A percentile compares a stretch with the other conserved stretches of the same genome.
These are phyloP conservation scores for Cercocebus atys DNA, from an alignment of 2,113 vertebrate genomes.

Conservation along the genomic window DNA sequence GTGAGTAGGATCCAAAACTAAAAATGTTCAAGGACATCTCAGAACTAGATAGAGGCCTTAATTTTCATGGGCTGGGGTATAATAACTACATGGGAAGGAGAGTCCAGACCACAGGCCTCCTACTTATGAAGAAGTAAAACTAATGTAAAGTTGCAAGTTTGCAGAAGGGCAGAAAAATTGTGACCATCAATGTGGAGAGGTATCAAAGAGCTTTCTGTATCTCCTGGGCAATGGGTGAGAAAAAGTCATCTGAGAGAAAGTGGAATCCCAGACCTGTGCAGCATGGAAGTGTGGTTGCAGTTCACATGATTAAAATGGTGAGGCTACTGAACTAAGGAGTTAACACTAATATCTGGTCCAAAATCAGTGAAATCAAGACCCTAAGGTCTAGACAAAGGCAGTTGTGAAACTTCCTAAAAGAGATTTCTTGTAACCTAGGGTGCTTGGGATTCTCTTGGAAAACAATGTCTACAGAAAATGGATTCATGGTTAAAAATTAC, in stretches of 20 bases:
- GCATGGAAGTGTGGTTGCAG: background rate
- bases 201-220: background rate
- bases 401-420: background rate
- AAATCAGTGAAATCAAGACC: background rate
- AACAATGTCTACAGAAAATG: background rate
- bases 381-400: background rate
- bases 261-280: background rate
- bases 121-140: background rate
- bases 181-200: background rate
- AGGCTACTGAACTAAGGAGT: background rate
- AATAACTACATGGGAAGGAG: background rate
- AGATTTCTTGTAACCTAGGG: background rate
- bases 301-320: background rate
- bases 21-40: background rate
- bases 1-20: background rate
- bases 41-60: background rate
- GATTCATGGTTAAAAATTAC: conserved; percentile 17
- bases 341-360: background rate
- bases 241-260: background rate
- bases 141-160: conserved; percentile 7
- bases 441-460: background rate
- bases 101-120: background rate
- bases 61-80: background rate
- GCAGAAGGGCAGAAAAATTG: background rate
- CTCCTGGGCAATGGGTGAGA: background rate